Evolutionary conservation across 1,140 invertebrate genomes (phyloP), one percentile per base, ranked within the genome.

Genomic region (Saccostrea glomerata): DNA sequence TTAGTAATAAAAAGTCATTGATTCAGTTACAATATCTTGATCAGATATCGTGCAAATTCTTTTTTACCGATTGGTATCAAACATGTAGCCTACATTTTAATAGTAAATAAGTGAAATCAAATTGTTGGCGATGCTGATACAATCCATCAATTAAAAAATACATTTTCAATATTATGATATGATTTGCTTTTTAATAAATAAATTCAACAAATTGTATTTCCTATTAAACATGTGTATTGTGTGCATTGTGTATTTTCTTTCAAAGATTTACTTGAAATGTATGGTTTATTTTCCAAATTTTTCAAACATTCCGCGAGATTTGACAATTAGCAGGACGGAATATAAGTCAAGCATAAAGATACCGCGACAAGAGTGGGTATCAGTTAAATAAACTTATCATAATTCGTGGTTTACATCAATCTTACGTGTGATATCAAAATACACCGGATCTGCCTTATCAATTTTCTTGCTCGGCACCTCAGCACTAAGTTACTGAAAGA

Each of bases 261-360:
- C 2, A 23, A 77, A 40, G 23, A 20, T 7, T 66, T 20, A 66
- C 20, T 66, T 66, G n/a, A 66, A 17, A 66, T n/a, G 17, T 66
- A 2, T 36, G 3, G 70, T 30, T 36, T 36, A 36, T 77, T 36
- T 77, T 77, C 25, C 25, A 25, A 77, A 77, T 36, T 77, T 36
- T 77, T 77, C 70, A 30, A 30, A 36, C 7, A 36, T 77, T 77
- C 23, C 25, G 25, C 70, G 70, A 30, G 70, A 77, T 77, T 77
- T 77, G 70, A 77, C 70, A 77, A 77, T 77, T 77, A 77, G 70
- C 70, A 77, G 70, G 70, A 77, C 23, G 70, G 25, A 77, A 77
- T 77, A 36, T 12, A 77, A 77, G 70, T 30, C 70, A 25, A 30
- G 70, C 70, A 77, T 77, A 77, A 77, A 77, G 70, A 77, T 77